Evolutionary conservation across 2,797 vertebrate genomes (phyloP).

Genomic region (Silurus aristotelis): DNA sequence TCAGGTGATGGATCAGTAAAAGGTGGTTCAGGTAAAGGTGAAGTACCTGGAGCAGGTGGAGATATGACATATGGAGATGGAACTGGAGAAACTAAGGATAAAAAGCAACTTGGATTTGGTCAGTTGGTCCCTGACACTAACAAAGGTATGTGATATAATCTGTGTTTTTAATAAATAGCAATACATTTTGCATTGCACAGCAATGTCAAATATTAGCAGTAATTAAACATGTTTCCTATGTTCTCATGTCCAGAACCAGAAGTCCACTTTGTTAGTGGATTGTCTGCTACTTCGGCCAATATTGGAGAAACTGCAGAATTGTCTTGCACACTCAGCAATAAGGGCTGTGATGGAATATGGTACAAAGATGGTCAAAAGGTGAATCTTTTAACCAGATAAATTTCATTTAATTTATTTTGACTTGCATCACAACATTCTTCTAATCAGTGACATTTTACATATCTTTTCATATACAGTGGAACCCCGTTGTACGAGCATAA

Average conservation of each 20-base stretch:
- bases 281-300: conserved; percentile 72
- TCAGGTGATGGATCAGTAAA: conserved; percentile 34
- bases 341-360: conserved; percentile 77
- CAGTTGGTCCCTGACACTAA: conserved; percentile 61
- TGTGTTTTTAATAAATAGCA: background rate
- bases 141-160: conserved; percentile 57
- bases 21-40: conserved; percentile 26
- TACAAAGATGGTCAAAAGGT: conserved; percentile 87
- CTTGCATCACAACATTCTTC: background rate
- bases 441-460: background rate
- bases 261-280: conserved; percentile 75
- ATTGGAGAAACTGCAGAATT: conserved; percentile 74
- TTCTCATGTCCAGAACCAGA: conserved; percentile 59
- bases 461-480: background rate
- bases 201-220: background rate
- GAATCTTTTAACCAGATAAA: conserved; percentile 39
- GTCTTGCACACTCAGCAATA: conserved; percentile 78
- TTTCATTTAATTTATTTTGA: background rate
- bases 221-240: conserved; percentile 6
- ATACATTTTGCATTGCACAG: background rate
- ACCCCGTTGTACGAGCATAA: too few species aligned
- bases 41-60: conserved; percentile 24
- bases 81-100: conserved; percentile 51
- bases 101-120: conserved; percentile 55
- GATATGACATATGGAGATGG: background rate